Evolutionary conservation across 2,888 invertebrate species (phyloP).

Genomic region (Meiosimyza platycephala): DNA sequence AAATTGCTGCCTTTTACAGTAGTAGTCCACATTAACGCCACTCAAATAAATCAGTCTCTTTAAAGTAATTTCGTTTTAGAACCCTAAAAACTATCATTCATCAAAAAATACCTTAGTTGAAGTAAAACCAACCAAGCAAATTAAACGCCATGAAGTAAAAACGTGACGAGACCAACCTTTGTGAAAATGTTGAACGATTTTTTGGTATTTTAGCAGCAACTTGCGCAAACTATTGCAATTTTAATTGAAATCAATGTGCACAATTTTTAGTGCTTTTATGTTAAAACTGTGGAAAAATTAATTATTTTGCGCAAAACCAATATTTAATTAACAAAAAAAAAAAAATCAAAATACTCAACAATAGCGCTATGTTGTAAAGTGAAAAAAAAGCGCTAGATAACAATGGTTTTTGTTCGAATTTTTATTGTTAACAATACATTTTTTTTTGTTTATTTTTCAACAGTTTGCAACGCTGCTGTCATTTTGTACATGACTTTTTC

Average conservation of each 20-base stretch:
- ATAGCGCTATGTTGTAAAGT: no score
- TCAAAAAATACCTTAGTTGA: no score
- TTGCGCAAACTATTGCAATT: background rate
- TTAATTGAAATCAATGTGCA: conserved; percentile 32
- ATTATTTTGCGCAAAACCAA: no score
- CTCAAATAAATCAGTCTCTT: no score
- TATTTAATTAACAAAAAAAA: no score
- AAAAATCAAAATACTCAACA: no score
- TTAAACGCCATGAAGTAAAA: conserved; percentile 19
- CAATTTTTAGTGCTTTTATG: conserved; percentile 11
- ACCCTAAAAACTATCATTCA: no score
- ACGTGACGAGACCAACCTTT: conserved; percentile 46
- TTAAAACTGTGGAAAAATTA: no score
- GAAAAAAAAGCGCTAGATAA: background rate
- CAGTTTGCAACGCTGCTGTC: no score
- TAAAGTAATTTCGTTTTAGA: no score
- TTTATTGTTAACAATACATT: background rate
- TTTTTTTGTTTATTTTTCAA: background rate
- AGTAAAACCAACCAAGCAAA: background rate
- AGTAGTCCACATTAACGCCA: no score
- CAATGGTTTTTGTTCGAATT: background rate
- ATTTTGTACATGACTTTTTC: background rate
- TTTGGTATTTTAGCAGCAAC: background rate
- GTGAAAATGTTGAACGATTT: conserved; percentile 38
- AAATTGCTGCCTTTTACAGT: no score